Evolutionary conservation across 2,888 invertebrate genomes (phyloP).

Genomic region (Bruchidius siliquastri): DNA sequence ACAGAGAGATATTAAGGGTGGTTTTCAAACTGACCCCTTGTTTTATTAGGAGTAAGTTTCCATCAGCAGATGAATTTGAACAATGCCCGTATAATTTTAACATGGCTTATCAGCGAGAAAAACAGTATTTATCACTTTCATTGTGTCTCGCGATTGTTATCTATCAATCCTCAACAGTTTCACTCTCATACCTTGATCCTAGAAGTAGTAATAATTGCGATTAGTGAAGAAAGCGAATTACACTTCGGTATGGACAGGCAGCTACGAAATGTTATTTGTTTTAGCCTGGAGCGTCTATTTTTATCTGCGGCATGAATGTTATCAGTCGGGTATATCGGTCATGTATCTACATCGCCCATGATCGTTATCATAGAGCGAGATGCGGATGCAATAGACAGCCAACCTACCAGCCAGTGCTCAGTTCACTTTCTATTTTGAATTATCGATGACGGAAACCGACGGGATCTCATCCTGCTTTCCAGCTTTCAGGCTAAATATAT

Average conservation of each 20-base stretch:
- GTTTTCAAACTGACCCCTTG: too few species aligned
- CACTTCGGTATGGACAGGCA: background rate
- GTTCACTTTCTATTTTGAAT: background rate
- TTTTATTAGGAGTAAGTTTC: background rate
- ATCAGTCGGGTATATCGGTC: background rate
- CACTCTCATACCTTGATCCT: background rate
- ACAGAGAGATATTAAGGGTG: too few species aligned
- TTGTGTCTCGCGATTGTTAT: background rate
- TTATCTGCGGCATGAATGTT: background rate
- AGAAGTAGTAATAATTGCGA: background rate
- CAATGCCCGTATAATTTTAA: background rate
- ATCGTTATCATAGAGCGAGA: background rate
- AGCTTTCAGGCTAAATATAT: background rate
- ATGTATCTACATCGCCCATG: background rate
- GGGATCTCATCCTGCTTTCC: background rate
- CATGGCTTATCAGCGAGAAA: background rate
- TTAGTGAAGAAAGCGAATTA: background rate
- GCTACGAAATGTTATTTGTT: background rate
- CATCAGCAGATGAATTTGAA: background rate
- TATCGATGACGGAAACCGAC: background rate
- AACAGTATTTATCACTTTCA: background rate
- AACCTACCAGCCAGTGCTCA: background rate
- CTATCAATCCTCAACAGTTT: background rate
- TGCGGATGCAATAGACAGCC: background rate
- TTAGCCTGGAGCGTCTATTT: background rate